Evolutionary conservation across 2,888 invertebrate genomes (phyloP).

Genomic region (Aphidoletes aphidimyza): DNA sequence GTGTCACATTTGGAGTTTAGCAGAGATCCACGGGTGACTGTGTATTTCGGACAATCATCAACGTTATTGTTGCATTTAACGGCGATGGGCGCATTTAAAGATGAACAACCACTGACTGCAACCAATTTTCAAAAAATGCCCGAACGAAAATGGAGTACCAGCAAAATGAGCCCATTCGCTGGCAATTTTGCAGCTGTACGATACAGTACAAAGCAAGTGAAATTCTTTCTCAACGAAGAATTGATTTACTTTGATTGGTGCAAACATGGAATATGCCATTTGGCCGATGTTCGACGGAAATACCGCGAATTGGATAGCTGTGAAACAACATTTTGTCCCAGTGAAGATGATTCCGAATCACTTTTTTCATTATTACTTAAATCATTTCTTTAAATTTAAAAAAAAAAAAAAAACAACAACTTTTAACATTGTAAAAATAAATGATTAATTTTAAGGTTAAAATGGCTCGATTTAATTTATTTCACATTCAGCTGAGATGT

Average conservation of each 20-base stretch:
- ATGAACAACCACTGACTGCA: background rate
- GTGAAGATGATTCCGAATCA: too few relatives aligned
- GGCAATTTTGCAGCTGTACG: background rate
- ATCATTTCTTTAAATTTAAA: too few relatives aligned
- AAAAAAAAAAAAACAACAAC: too few relatives aligned
- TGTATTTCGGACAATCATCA: background rate
- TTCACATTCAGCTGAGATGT: too few relatives aligned
- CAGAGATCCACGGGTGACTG: background rate
- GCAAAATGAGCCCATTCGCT: background rate
- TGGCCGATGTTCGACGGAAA: background rate
- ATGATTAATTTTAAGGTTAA: too few relatives aligned
- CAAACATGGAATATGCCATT: background rate
- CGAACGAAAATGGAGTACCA: background rate
- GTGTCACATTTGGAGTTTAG: background rate
- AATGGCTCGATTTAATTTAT: too few relatives aligned
- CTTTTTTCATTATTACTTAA: too few relatives aligned
- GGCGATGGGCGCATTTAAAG: background rate
- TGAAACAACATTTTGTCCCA: too few relatives aligned
- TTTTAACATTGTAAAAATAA: too few relatives aligned
- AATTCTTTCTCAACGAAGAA: conserved; percentile 22
- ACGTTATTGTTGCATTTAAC: background rate
- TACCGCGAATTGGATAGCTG: background rate
- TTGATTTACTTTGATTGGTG: background rate
- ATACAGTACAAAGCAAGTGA: background rate
- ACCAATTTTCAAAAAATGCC: background rate